Evolutionary conservation across 1,140 invertebrate species (phyloP).

Genomic region (Pachypeltis micranthus): DNA sequence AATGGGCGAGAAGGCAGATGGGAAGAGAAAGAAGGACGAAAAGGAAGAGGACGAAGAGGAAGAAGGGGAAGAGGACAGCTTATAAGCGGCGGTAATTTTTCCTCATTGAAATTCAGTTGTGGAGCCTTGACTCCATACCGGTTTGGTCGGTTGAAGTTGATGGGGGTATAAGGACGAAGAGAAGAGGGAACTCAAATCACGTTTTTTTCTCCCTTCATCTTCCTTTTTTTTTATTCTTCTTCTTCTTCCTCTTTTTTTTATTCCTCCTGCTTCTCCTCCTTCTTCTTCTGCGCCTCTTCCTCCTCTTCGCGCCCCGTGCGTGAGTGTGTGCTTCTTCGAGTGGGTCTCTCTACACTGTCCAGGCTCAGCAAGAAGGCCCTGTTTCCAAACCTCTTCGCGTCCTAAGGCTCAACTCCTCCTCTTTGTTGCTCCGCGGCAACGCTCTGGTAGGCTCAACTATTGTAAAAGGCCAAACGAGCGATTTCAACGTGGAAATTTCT

Average conservation of each 20-base stretch:
- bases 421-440: too few relatives aligned
- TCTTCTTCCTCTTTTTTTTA: background rate
- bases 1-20: too few relatives aligned
- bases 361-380: too few relatives aligned
- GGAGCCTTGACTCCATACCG: background rate
- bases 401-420: too few relatives aligned
- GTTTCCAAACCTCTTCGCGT: too few relatives aligned
- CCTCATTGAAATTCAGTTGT: background rate
- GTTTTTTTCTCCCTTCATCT: background rate
- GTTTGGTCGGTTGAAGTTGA: conserved; percentile 4
- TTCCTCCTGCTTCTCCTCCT: background rate
- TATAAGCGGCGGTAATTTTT: background rate
- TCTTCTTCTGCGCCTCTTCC: too few relatives aligned
- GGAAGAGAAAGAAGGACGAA: too few relatives aligned
- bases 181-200: background rate
- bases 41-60: background rate
- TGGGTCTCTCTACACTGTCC: background rate
- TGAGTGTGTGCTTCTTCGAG: background rate
- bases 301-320: background rate
- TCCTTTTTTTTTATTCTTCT: background rate
- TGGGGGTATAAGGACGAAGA: background rate
- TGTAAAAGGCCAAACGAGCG: too few relatives aligned
- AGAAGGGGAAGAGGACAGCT: background rate
- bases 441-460: too few relatives aligned
- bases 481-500: too few relatives aligned